phyloP scores from a whole-genome alignment of 2,113 vertebrate species.

The Taurulus bubalis region DNA sequence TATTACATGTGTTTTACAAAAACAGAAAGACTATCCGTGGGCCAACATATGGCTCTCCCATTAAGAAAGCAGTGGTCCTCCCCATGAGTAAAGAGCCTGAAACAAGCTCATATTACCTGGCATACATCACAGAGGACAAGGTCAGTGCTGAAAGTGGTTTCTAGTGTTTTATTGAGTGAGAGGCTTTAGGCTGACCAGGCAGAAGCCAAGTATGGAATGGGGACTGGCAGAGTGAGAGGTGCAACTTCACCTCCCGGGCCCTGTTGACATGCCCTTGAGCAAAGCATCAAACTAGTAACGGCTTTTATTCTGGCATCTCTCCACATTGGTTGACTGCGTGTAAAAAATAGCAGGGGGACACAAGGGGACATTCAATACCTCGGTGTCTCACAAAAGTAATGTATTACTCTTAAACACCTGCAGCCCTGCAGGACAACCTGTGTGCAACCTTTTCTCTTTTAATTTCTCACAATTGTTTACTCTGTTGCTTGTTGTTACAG shows the following conservation, averaged over 20 bases:
- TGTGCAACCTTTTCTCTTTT: neutral
- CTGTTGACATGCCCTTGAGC: neutral
- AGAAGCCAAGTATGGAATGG: neutral
- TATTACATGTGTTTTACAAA: slow-evolving; percentile 20
- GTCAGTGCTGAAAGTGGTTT: slow-evolving; percentile 71
- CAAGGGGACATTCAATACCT: neutral
- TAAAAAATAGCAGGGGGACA: too few species aligned
- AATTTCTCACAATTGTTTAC: neutral
- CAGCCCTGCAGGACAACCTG: neutral
- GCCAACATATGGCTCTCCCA: slow-evolving; percentile 88
- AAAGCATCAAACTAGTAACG: neutral
- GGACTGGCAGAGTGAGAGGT: neutral
- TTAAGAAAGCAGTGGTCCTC: slow-evolving; percentile 87
- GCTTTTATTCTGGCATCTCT: neutral
- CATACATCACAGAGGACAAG: slow-evolving; percentile 91
- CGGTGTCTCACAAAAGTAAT: neutral
- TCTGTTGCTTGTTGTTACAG: neutral
- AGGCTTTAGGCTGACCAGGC: neutral
- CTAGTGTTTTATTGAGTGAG: neutral
- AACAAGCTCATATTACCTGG: slow-evolving; percentile 82
- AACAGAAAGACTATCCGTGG: slow-evolving; percentile 90
- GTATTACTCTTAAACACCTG: neutral
- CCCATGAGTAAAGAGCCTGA: slow-evolving; percentile 64
- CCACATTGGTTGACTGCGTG: neutral
- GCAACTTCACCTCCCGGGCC: neutral